Base-by-base conservation (phyloP, 2,113 vertebrate species). In the Glaucomys volans region DNA sequence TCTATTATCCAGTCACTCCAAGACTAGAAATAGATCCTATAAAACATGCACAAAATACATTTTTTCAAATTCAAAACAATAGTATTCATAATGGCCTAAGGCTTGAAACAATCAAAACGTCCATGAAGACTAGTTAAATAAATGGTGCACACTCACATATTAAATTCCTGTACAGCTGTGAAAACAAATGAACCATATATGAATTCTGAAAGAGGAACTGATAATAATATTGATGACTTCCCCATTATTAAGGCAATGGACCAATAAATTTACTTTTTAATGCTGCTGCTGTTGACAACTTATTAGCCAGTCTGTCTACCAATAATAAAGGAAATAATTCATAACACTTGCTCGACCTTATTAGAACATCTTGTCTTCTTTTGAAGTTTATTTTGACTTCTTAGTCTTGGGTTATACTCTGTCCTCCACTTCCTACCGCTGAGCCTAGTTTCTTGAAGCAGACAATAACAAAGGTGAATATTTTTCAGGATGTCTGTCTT, bases 321-420 rank as follows among this genome's bases (percentile, higher is more conserved):
- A 37, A 20, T 35, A 71, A 76, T 67, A 86, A 93, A 88, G 30
- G 69, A 82, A 97, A 54, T 82, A 72, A 54, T 40, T 95, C 66
- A 75, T 79, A 83, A 87, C 72, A 64, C 83, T 71, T 88, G 8
- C 54, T 74, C 75, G 54, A 30, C 54, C 42, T 72, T 57, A 14
- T 87, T 82, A 91, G 57, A 89, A 94, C 79, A 83, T 22, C 62
- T 86, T 88, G 82, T 93, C 92, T 94, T 87, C 62, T 59, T 92
- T 84, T 89, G 24, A 64, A 92, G 76, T 90, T 88, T 93, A 94
- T 85, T 90, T 97, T 90, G 57, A 66, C 67, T 94, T 86, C 74
- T 87, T 74, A n/a, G 8, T 83, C 91, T 88, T 3, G 64, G 24
- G 32, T 93, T 85, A 64, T 54, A 62, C 2, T 67, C 79, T 86